Evolutionary conservation across 2,797 vertebrate genomes (phyloP), one percentile per base, ranked within the genome.

Genomic region (Cynodonichthys magdalenae): DNA sequence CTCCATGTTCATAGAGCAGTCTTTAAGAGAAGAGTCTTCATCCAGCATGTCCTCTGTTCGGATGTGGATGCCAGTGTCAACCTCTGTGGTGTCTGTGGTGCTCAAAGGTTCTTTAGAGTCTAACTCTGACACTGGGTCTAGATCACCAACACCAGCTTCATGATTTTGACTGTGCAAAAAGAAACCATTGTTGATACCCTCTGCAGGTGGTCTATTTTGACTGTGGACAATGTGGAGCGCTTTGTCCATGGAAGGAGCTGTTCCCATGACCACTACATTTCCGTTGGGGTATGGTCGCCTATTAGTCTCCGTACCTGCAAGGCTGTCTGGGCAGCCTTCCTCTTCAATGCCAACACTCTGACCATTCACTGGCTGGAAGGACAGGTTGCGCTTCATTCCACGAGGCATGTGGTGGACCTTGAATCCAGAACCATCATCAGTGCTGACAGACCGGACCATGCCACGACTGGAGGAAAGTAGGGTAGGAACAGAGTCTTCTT

Each of bases 41-140:
- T 99, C 98, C 87, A 97, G 92, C 0, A 98, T 96, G 80, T 99
- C 97, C 71, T 98, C 98, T 28, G 98, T 98, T 19, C 88, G 94
- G 53, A 98, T 93, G 4, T 99, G 96, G 81, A 99, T 95, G 71
- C 98, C 96, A 0, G 98, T 99, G 84, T 99, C 98, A 12, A 95
- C 94, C 83, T 98, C 98, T 0, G 95, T 95, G 56, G 91, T 95
- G 84, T 98, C 96, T 10, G 90, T 92, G 73, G 82, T 92, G 82
- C 96, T 98, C 20, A 90, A 76, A 71, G 87, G 76, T 45, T 90
- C 94, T 89, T 95, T 95, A 17, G 84, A 91, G 66, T 97, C 96
- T 31, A 87, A 82, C 72, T 97, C 96, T 45, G 92, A 94, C 55
- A 94, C 54, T 0, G 92, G 89, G 64, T 96, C 95, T 19, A 94